phyloP scores from a whole-genome alignment of 2,113 vertebrate species.

The Ptilorrhoa leucosticta region DNA sequence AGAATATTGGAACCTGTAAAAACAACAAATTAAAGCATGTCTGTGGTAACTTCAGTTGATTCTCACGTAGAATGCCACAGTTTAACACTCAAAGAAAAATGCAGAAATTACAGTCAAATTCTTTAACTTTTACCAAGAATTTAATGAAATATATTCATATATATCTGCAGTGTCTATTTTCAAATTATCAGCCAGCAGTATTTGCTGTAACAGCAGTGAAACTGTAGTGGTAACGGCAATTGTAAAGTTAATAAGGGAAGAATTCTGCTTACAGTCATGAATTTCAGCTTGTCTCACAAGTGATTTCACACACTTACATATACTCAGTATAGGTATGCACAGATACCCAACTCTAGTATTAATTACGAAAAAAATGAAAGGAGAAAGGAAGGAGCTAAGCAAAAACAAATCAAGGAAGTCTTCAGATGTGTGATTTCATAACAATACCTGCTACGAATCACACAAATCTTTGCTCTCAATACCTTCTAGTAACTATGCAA shows the following conservation, averaged over 20 bases:
- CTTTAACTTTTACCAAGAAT: neutral
- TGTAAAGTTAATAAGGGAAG: neutral
- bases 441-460: neutral
- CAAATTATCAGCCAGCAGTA: neutral
- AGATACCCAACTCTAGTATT: neutral
- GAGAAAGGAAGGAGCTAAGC: neutral
- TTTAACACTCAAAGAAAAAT: neutral
- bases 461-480: neutral
- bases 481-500: neutral
- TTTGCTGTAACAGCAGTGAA: neutral
- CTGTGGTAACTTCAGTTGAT: neutral
- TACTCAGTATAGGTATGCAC: neutral
- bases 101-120: neutral
- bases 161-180: neutral
- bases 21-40: neutral
- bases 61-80: neutral
- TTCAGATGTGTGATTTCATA: neutral
- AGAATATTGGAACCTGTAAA: constrained; percentile 94
- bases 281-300: neutral
- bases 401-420: neutral
- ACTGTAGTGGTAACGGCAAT: neutral
- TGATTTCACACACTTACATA: neutral
- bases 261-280: neutral
- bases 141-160: neutral
- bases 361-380: neutral